Evolutionary conservation across 2,888 invertebrate genomes (phyloP).

Genomic region (Blera fallax): DNA sequence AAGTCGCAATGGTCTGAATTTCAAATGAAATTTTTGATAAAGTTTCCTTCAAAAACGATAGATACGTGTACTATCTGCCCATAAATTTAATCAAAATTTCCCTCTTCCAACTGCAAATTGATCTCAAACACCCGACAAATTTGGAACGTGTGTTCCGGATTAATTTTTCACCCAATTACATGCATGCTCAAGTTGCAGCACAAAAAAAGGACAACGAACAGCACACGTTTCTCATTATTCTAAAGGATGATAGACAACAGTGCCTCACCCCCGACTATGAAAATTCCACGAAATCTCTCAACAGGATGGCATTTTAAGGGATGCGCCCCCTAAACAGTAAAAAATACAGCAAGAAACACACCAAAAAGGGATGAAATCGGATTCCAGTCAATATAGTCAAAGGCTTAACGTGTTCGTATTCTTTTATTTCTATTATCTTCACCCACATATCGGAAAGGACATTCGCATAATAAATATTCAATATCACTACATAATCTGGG

Average conservation of each 20-base stretch:
- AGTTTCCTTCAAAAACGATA: too few relatives aligned
- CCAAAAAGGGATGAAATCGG: constrained; percentile 58
- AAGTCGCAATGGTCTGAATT: too few relatives aligned
- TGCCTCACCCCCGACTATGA: constrained; percentile 33
- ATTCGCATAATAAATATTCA: constrained; percentile 6
- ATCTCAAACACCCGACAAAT: constrained; percentile 64
- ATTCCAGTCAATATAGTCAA: constrained; percentile 48
- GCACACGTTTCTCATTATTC: constrained; percentile 65
- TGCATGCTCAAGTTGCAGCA: constrained; percentile 58
- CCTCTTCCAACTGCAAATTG: constrained; percentile 32
- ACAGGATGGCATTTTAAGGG: constrained; percentile 23
- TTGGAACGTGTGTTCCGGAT: constrained; percentile 64
- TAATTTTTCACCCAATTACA: constrained; percentile 63
- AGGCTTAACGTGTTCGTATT: constrained; percentile 31
- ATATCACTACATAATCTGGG: constrained; percentile 22
- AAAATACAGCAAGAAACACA: neutral
- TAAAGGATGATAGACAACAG: constrained; percentile 15
- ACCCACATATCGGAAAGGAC: constrained; percentile 62
- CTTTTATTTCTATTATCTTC: constrained; percentile 33
- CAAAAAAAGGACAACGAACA: constrained; percentile 52
- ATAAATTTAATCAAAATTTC: constrained; percentile 12
- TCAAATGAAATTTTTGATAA: too few relatives aligned
- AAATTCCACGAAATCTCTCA: neutral
- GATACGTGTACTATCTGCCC: too few relatives aligned
- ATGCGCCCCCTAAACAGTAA: constrained; percentile 46